Base-by-base conservation (phyloP, 2,113 vertebrate genomes). In the Leptobrachium leishanense region DNA sequence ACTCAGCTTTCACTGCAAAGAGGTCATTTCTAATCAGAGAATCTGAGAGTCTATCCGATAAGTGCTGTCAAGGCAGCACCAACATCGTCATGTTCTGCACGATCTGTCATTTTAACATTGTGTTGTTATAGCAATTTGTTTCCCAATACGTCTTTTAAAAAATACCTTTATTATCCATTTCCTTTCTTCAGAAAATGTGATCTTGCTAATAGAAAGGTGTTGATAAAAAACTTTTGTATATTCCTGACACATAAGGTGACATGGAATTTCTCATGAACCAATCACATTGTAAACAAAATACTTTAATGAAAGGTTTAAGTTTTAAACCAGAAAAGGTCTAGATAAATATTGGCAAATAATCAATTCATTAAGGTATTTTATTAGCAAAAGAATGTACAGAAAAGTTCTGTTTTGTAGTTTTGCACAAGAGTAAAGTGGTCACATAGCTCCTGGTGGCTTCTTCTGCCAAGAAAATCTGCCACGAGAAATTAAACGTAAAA, bases 11-110 rank as follows among this genome's bases (percentile, higher is more conserved):
- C 67, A 71, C 55, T 12, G 13, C 43, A 63, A 77, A 46, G 68
- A 77, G 55, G 76, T 67, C 67, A 77, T 20, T 63, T 15, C 55
- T 77, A 77, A 77, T 71, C 76, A 70, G 44, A 63, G 55, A 77
- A 69, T 70, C 75, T 62, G 67, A 76, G 65, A 68, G 20, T 76
- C 43, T 53, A 74, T 64, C 72, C 11, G 20, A 40, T 13, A 50
- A 50, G 62, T 53, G 63, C 10, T 31, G 46, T 31, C 11, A 59
- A 11, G 13, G 55, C 10, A 59, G 1, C 8, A 50, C 8, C 8
- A 50, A 50, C 8, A 50, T 50, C 8, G 46, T 8, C 20, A 31
- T 31, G 20, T 31, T 31, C 46, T 50, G 46, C 46, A 50, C 20
- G 20, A 54, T 59, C 55, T 12, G 55, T 11, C 55, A 59, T 59